Evolutionary conservation across 2,888 invertebrate species (phyloP).

Genomic region (Mesodorylaimus sp.): DNA sequence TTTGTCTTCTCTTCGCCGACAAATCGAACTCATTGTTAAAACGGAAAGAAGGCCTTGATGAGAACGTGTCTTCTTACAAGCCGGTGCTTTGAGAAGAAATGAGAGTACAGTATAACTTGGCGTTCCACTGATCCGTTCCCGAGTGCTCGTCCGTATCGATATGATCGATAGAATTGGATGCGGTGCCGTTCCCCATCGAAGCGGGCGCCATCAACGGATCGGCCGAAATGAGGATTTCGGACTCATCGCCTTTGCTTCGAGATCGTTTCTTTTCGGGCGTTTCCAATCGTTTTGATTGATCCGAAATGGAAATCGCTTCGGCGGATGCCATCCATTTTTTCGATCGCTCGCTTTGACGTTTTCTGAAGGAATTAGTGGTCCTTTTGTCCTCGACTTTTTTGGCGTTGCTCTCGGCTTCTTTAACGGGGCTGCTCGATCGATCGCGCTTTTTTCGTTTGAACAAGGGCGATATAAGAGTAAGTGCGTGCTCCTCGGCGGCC

Average conservation of each 20-base stretch:
- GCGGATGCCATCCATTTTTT: too few relatives aligned
- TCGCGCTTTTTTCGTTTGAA: too few relatives aligned
- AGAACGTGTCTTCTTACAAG: too few relatives aligned
- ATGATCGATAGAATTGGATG: slow-evolving; percentile 6
- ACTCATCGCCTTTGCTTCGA: neutral
- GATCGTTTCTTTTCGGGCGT: neutral
- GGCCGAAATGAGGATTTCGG: neutral
- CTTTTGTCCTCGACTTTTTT: neutral
- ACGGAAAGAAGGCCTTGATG: too few relatives aligned
- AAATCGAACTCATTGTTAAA: too few relatives aligned
- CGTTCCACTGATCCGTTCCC: neutral
- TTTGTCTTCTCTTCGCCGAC: too few relatives aligned
- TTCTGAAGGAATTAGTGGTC: neutral
- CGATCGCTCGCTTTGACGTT: neutral
- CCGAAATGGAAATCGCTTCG: too few relatives aligned
- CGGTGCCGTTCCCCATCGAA: neutral
- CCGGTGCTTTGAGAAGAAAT: neutral
- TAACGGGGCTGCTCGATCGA: too few relatives aligned
- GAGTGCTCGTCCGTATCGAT: neutral
- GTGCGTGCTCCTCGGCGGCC: too few relatives aligned
- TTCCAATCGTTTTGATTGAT: neutral
- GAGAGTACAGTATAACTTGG: neutral
- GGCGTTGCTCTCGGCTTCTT: too few relatives aligned
- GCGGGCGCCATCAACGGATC: neutral
- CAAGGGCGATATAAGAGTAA: too few relatives aligned